Percentiles rank a stretch among this genome's conserved stretches.
Evolutionary conservation across 2,113 vertebrate species (phyloP).

Genomic region (Coreoperca whiteheadi): DNA sequence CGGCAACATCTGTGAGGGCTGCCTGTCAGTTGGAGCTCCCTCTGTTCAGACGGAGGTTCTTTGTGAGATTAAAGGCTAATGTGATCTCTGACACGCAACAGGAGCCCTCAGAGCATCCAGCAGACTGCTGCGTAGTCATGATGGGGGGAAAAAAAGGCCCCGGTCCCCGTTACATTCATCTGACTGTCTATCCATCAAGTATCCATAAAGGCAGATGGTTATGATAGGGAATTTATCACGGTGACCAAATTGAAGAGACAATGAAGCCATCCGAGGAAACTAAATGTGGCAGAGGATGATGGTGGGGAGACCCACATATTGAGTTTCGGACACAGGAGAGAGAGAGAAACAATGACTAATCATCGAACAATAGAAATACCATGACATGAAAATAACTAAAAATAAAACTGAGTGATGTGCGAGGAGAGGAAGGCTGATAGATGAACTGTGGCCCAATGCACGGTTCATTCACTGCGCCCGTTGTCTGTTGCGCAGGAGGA

Average conservation of each 20-base stretch:
- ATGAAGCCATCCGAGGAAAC: conserved; percentile 61
- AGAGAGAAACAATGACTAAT: conserved; percentile 46
- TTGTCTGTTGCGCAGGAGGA: conserved; percentile 21
- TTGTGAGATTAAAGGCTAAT: conserved; percentile 77
- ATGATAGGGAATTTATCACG: conserved; percentile 24
- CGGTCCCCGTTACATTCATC: conserved; percentile 33
- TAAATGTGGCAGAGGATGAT: conserved; percentile 55
- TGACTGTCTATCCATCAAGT: conserved; percentile 50
- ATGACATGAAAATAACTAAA: conserved; percentile 18
- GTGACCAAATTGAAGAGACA: conserved; percentile 64
- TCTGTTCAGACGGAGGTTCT: conserved; percentile 65
- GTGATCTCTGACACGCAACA: conserved; percentile 74
- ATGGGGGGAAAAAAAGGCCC: conserved; percentile 19
- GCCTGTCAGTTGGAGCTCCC: conserved; percentile 50
- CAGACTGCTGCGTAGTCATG: conserved; percentile 38
- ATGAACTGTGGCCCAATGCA: not conserved
- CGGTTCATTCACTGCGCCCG: not conserved
- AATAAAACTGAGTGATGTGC: conserved; percentile 11
- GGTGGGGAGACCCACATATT: not conserved
- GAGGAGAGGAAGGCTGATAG: not conserved
- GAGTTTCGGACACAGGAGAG: conserved; percentile 21
- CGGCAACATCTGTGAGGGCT: conserved; percentile 59
- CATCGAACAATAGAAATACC: conserved; percentile 2
- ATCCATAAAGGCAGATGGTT: conserved; percentile 53
- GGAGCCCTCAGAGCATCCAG: conserved; percentile 61